Percentiles rank a stretch among this genome's conserved stretches.
These are phyloP conservation scores for Herminia tarsipennalis DNA, from an alignment of 2,888 invertebrate species.

Conservation along the genomic window DNA sequence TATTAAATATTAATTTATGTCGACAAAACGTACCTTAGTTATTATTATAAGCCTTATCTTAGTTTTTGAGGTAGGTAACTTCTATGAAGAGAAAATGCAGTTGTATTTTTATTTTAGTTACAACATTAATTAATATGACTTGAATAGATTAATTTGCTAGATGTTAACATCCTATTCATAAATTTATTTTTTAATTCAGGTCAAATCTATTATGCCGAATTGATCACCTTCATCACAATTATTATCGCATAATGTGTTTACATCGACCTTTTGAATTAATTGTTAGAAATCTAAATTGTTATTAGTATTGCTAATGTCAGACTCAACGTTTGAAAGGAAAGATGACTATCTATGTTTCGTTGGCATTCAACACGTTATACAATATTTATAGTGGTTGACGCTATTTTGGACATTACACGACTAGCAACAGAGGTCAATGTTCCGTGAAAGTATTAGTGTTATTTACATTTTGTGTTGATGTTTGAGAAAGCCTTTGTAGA, in stretches of 20 bases:
- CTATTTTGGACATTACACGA: neutral
- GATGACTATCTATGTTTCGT: conserved; percentile 2
- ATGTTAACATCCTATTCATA: no score
- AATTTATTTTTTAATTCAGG: conserved; percentile 13
- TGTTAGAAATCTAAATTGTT: conserved; percentile 19
- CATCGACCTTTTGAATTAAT: conserved; percentile 9
- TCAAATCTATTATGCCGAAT: conserved; percentile 15
- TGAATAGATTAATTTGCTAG: no score
- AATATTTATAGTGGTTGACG: neutral
- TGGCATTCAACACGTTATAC: conserved; percentile 5
- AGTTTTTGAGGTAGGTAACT: no score
- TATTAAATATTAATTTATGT: no score
- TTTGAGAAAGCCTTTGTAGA: neutral
- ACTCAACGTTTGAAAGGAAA: neutral
- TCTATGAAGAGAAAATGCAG: no score
- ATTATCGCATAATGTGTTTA: conserved; percentile 14
- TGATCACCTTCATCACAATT: conserved; percentile 21
- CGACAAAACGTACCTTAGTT: no score
- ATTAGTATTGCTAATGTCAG: conserved; percentile 12
- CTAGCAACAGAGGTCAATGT: conserved; percentile 8
- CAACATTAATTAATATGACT: no score
- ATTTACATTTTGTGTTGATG: neutral
- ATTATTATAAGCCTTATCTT: no score
- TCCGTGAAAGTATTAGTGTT: conserved; percentile 5
- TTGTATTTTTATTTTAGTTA: no score